phyloP scores from a whole-genome alignment of 2,113 vertebrate species.

The Nycticebus coucang region DNA sequence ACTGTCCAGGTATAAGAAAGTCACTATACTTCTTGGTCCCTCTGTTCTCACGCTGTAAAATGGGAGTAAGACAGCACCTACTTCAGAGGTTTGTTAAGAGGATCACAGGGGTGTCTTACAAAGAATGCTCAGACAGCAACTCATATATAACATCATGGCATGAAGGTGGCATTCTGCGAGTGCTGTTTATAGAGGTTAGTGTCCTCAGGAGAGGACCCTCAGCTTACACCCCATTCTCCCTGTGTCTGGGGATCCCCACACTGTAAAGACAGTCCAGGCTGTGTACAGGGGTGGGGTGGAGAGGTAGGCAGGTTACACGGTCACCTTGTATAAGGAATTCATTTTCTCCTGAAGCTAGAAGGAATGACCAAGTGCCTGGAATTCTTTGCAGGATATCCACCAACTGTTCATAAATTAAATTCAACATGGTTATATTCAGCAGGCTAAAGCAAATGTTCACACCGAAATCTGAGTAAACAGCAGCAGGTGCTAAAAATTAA shows the following conservation, averaged over 20 bases:
- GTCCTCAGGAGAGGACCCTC: background rate
- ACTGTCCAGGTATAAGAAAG: background rate
- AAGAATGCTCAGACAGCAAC: background rate
- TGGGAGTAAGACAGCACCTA: background rate
- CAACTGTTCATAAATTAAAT: background rate
- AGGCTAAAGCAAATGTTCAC: background rate
- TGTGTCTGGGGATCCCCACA: background rate
- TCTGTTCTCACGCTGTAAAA: background rate
- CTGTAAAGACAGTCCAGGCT: background rate
- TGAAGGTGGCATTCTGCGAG: background rate
- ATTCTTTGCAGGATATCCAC: background rate
- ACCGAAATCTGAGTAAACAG: conserved; percentile 15
- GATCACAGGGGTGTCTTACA: background rate
- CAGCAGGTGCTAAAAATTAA: background rate
- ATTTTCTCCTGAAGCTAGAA: background rate
- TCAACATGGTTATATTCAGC: background rate
- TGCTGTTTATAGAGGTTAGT: background rate
- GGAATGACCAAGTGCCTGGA: background rate
- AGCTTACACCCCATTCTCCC: background rate
- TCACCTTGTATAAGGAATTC: too few species aligned
- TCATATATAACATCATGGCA: background rate
- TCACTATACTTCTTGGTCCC: background rate
- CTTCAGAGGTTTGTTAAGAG: background rate
- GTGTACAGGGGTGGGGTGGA: fast-evolving
- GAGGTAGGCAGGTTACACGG: fast-evolving